These are phyloP conservation scores for Drosophila yooni DNA, from an alignment of 2,888 invertebrate species.

Conservation along the genomic window DNA sequence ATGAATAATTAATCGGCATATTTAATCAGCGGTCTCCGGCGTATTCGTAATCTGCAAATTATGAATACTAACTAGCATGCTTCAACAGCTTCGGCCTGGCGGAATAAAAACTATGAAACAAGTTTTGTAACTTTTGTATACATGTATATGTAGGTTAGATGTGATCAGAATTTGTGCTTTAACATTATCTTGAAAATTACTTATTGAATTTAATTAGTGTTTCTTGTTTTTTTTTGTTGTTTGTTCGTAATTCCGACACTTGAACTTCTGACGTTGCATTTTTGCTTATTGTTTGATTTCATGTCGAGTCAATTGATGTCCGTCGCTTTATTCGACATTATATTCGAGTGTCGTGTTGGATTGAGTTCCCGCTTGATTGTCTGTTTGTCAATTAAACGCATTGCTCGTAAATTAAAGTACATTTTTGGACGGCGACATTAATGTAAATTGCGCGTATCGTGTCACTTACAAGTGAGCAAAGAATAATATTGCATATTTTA, in stretches of 20 bases:
- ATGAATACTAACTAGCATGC: conserved; percentile 59
- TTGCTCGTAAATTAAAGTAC: conserved; percentile 33
- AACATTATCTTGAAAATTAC: neutral
- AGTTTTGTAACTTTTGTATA: conserved; percentile 4
- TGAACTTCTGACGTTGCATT: conserved; percentile 9
- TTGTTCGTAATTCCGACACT: conserved; percentile 13
- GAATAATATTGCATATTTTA: neutral
- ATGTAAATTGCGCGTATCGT: conserved; percentile 45
- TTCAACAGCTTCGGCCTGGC: conserved; percentile 1
- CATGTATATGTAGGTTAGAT: conserved; percentile 30
- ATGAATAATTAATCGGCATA: conserved; percentile 74
- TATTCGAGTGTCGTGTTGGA: conserved; percentile 12
- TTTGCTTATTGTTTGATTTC: conserved; percentile 11
- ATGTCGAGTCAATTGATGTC: conserved; percentile 39
- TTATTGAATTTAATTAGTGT: neutral
- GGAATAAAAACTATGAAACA: neutral
- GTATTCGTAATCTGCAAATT: conserved; percentile 59
- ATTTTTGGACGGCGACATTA: conserved; percentile 26
- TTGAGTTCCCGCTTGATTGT: conserved; percentile 21
- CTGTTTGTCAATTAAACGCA: conserved; percentile 45
- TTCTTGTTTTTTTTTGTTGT: neutral
- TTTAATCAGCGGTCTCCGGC: conserved; percentile 58
- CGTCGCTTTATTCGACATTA: conserved; percentile 11
- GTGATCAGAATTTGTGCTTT: neutral
- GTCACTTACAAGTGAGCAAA: conserved; percentile 13